These are phyloP conservation scores for Andrena bicolor DNA, from an alignment of 2,888 invertebrate genomes.

Conservation along the genomic window DNA sequence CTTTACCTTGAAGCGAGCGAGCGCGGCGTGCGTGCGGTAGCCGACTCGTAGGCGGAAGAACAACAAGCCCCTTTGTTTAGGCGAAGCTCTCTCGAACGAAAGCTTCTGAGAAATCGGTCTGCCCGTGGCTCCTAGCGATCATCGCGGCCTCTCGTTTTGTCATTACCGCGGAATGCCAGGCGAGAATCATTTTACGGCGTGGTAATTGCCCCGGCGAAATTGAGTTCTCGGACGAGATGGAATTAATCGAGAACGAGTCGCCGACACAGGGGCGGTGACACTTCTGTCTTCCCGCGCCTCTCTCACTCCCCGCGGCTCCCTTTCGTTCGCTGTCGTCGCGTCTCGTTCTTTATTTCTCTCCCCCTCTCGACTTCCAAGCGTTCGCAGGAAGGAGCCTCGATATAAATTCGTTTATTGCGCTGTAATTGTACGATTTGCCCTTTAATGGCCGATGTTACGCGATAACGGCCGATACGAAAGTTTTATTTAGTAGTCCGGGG, in stretches of 20 bases:
- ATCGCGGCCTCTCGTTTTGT: constrained; percentile 49
- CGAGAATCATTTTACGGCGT: constrained; percentile 64
- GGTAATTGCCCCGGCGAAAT: constrained; percentile 73
- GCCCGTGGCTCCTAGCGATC: constrained; percentile 16
- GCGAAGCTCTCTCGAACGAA: constrained; percentile 22
- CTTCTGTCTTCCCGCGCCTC: background rate
- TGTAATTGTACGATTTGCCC: background rate
- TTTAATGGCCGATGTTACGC: background rate
- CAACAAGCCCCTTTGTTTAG: constrained; percentile 66
- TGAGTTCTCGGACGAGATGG: constrained; percentile 71
- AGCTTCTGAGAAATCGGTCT: constrained; percentile 68
- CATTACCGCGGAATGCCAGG: constrained; percentile 69
- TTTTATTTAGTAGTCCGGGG: constrained; percentile 8
- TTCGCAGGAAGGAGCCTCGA: background rate
- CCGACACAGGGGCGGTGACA: constrained; percentile 27
- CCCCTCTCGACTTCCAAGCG: background rate
- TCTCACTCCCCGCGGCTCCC: background rate
- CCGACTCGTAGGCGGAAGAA: constrained; percentile 56
- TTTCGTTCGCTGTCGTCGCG: background rate
- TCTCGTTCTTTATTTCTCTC: background rate
- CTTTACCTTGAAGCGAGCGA: constrained; percentile 48
- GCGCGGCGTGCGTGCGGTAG: constrained; percentile 22
- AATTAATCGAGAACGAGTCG: constrained; percentile 65
- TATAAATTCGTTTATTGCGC: background rate
- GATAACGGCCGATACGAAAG: background rate